Evolutionary conservation across 2,888 invertebrate species (phyloP).

Genomic region (Himalopsyche kuldschensis): DNA sequence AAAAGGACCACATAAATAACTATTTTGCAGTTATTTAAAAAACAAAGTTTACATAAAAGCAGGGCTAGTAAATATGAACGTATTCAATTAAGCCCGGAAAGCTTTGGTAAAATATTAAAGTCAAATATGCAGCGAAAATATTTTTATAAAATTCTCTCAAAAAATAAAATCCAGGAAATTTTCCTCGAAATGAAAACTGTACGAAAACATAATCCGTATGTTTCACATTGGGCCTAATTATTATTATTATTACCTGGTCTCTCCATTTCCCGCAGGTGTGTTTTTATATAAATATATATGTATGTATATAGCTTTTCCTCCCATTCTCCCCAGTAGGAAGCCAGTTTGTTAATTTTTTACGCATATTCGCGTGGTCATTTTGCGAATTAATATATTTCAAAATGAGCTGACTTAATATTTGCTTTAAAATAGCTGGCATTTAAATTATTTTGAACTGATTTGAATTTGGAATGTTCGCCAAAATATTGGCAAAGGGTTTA

Average conservation of each 20-base stretch:
- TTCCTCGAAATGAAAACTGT: background rate
- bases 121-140: background rate
- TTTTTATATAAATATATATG: background rate
- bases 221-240: background rate
- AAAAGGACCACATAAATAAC: too few relatives aligned
- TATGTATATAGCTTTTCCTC: too few relatives aligned
- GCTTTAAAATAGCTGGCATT: too few relatives aligned
- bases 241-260: background rate
- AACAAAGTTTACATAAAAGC: too few relatives aligned
- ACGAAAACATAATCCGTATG: background rate
- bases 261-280: background rate
- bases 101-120: background rate
- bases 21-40: too few relatives aligned
- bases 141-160: background rate
- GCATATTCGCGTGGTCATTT: background rate
- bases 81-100: background rate
- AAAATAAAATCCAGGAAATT: background rate
- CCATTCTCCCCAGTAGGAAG: background rate
- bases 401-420: too few relatives aligned
- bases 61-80: too few relatives aligned
- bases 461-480: too few relatives aligned
- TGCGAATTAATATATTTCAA: background rate
- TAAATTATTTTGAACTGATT: too few relatives aligned
- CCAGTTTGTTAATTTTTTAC: background rate
- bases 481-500: too few relatives aligned